Percentiles rank a stretch among this genome's conserved stretches.
phyloP scores from a whole-genome alignment of 1,140 invertebrate species.

The Trissolcus basalis region DNA sequence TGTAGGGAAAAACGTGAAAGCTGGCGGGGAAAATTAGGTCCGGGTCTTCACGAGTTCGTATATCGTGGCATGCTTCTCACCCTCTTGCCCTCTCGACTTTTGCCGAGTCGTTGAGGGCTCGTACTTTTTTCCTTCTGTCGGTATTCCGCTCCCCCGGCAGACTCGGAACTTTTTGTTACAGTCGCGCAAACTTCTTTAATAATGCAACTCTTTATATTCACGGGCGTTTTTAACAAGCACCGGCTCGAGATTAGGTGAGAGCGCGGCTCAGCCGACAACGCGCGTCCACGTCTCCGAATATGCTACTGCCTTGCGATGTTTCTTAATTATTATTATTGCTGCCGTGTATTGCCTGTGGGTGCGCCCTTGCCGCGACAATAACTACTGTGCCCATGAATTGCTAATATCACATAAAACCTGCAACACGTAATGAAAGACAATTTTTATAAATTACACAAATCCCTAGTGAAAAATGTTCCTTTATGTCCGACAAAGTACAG shows the following conservation, averaged over 20 bases:
- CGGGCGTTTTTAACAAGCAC: constrained; percentile 74
- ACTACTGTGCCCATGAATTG: constrained; percentile 72
- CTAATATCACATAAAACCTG: constrained; percentile 69
- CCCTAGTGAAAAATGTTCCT: too few species aligned
- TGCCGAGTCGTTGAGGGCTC: constrained; percentile 52
- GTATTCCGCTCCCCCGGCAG: constrained; percentile 59
- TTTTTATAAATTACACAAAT: constrained; percentile 16
- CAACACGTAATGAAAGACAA: constrained; percentile 21
- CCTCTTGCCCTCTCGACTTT: constrained; percentile 54
- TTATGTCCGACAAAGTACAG: too few species aligned
- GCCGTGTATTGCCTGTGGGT: constrained; percentile 68
- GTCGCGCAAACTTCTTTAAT: constrained; percentile 76
- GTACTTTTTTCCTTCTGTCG: constrained; percentile 58
- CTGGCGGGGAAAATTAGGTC: constrained; percentile 49
- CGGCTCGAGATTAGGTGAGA: constrained; percentile 71
- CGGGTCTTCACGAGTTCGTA: constrained; percentile 40
- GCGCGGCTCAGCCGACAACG: constrained; percentile 54
- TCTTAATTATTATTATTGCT: constrained; percentile 77
- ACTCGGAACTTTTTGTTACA: constrained; percentile 73
- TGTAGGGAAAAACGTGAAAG: constrained; percentile 7
- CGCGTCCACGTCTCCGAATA: constrained; percentile 64
- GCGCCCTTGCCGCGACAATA: constrained; percentile 66
- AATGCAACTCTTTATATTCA: constrained; percentile 77
- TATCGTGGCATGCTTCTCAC: constrained; percentile 47
- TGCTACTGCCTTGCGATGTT: constrained; percentile 71